phyloP scores from a whole-genome alignment of 1,140 invertebrate species.

The Drosophila asahinai region DNA sequence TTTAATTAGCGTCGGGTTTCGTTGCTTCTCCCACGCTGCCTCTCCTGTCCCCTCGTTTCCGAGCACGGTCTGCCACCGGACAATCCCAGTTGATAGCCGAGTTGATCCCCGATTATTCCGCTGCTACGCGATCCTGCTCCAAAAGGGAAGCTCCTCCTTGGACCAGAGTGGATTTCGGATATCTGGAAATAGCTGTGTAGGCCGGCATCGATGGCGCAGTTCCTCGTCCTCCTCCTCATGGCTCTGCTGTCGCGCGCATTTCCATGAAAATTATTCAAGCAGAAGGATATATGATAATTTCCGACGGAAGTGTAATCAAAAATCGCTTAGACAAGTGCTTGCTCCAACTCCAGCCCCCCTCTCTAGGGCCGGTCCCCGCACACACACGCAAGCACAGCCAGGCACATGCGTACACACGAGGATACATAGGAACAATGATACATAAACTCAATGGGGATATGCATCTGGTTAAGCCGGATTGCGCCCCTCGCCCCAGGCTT shows the following conservation, averaged over 20 bases:
- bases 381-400: neutral
- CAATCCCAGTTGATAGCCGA: neutral
- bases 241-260: slow-evolving; percentile 60
- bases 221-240: slow-evolving; percentile 2
- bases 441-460: neutral
- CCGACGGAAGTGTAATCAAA: slow-evolving; percentile 85
- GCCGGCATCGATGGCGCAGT: slow-evolving; percentile 6
- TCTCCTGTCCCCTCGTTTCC: too few relatives aligned
- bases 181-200: neutral
- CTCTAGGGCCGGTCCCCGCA: neutral
- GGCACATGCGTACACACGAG: neutral
- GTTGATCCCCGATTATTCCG: neutral
- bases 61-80: neutral
- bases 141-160: neutral
- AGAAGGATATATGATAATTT: slow-evolving; percentile 85
- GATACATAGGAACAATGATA: slow-evolving; percentile 16
- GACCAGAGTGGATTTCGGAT: neutral
- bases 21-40: neutral
- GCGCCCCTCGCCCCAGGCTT: neutral
- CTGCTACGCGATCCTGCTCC: neutral
- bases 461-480: slow-evolving; percentile 8
- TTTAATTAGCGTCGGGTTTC: slow-evolving; percentile 81
- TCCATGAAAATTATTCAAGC: slow-evolving; percentile 84
- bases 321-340: slow-evolving; percentile 83
- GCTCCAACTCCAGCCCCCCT: neutral